Conservation (phyloP, 2,113 vertebrate species). For the Corvus hawaiiensis region DNA sequence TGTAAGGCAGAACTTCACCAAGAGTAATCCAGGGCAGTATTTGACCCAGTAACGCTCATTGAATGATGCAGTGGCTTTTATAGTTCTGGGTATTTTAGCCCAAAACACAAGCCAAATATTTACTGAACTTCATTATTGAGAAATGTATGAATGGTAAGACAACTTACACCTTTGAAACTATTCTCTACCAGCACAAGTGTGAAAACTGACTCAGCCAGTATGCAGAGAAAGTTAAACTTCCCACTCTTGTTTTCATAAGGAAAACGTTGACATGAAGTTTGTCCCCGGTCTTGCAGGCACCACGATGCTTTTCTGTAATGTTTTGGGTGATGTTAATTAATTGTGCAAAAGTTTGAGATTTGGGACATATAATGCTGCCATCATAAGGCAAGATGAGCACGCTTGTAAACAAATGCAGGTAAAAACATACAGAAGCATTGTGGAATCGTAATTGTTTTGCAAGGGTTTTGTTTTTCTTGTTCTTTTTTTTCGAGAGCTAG, state of each 20-base stretch:
- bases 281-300: fast-evolving
- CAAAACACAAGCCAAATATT: not conserved
- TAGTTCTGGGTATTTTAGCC: not conserved
- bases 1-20: not conserved
- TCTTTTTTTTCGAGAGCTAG: not conserved
- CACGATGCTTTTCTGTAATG: not conserved
- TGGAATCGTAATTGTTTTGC: not conserved
- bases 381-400: not conserved
- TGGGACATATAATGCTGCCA: not conserved
- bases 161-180: not conserved
- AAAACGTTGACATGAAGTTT: not conserved
- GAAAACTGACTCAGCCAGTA: not conserved
- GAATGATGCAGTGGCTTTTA: not conserved
- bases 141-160: not conserved
- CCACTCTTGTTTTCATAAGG: not conserved
- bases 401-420: not conserved
- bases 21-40: not conserved
- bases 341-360: not conserved
- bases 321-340: not conserved
- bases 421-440: not conserved
- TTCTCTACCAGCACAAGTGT: not conserved
- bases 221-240: not conserved
- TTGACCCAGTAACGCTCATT: slow-evolving; percentile 8
- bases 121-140: not conserved
- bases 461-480: not conserved